A percentile compares a stretch with the other conserved stretches of the same genome.
Conservation (phyloP, 2,797 vertebrate genomes). For the Macroramphosus scolopax region DNA sequence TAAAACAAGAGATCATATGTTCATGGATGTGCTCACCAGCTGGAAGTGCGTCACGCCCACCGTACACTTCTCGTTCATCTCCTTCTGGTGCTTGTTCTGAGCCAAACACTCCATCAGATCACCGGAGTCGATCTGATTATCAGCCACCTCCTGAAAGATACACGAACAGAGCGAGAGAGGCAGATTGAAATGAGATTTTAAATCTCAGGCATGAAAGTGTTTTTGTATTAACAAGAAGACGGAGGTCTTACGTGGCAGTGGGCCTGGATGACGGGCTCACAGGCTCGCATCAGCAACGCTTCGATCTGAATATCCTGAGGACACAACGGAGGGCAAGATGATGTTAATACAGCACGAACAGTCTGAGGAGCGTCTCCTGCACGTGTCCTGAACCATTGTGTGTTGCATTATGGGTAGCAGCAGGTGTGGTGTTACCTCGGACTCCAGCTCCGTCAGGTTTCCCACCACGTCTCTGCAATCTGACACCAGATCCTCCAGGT, state of each 20-base stretch:
- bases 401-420: too few species aligned
- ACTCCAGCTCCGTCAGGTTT: slow-evolving; percentile 94
- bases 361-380: too few species aligned
- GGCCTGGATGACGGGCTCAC: slow-evolving; percentile 92
- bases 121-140: slow-evolving; percentile 94
- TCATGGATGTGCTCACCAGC: slow-evolving; percentile 93
- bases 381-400: too few species aligned
- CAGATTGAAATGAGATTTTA: too few species aligned
- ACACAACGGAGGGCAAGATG: not conserved
- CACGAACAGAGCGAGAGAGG: too few species aligned
- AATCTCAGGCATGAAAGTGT: too few species aligned
- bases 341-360: too few species aligned
- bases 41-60: slow-evolving; percentile 96
- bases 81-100: slow-evolving; percentile 97
- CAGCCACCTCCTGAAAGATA: slow-evolving; percentile 96
- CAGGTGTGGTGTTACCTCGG: slow-evolving; percentile 82
- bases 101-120: slow-evolving; percentile 97
- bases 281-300: slow-evolving; percentile 93
- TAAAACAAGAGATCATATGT: too few species aligned
- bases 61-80: slow-evolving; percentile 95
- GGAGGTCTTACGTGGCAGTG: slow-evolving; percentile 89
- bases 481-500: slow-evolving; percentile 87
- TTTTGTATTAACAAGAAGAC: not conserved
- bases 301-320: slow-evolving; percentile 98
- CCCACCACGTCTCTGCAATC: slow-evolving; percentile 91